phyloP scores from a whole-genome alignment of 1,140 invertebrate genomes.

The Microplitis mediator region DNA sequence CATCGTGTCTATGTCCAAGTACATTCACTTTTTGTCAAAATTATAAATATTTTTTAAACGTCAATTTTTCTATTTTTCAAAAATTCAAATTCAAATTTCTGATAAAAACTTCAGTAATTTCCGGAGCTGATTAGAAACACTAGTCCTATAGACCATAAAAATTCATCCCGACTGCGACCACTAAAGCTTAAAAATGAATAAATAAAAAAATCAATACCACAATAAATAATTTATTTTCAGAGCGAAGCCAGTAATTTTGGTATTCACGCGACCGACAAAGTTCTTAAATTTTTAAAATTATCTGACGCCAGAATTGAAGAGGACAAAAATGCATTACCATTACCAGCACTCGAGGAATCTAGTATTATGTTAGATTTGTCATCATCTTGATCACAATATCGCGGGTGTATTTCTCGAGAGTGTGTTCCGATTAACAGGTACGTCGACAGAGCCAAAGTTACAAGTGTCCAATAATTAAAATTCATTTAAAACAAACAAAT shows the following conservation, averaged over 20 bases:
- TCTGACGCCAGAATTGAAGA: conserved; percentile 54
- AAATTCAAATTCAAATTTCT: too few relatives aligned
- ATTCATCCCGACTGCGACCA: not conserved
- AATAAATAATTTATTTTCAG: conserved; percentile 39
- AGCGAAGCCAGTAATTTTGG: conserved; percentile 60
- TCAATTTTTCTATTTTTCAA: too few relatives aligned
- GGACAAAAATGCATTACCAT: conserved; percentile 48
- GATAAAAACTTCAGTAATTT: too few relatives aligned
- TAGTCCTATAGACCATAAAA: too few relatives aligned
- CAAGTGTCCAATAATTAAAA: not conserved
- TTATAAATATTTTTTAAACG: too few relatives aligned
- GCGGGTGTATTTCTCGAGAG: conserved; percentile 24
- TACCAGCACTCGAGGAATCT: conserved; percentile 56
- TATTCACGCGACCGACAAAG: conserved; percentile 60
- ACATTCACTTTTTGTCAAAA: too few relatives aligned
- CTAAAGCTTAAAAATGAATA: not conserved
- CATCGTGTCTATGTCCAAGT: too few relatives aligned
- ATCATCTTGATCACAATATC: conserved; percentile 55
- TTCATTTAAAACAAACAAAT: not conserved
- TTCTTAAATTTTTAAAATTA: conserved; percentile 61
- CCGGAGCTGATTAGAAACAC: too few relatives aligned
- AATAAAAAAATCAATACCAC: not conserved
- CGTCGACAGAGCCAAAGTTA: not conserved
- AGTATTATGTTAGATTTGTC: conserved; percentile 50
- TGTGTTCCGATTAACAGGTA: not conserved